These are phyloP conservation scores for Argopecten irradians DNA, from an alignment of 1,140 invertebrate genomes.

Conservation along the genomic window DNA sequence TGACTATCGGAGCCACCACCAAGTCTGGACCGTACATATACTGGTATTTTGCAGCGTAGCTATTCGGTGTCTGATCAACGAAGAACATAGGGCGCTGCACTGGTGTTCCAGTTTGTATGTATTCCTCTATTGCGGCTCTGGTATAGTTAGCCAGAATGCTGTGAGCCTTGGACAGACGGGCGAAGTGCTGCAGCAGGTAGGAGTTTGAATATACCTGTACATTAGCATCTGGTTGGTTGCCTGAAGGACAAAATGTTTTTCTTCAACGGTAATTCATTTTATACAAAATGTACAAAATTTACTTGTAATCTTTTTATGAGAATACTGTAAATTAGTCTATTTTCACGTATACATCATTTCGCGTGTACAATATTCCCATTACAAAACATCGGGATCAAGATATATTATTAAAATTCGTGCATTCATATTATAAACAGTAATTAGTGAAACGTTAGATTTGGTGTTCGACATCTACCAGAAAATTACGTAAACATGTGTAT, in stretches of 20 bases:
- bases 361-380: no score
- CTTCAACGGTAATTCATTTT: neutral
- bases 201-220: constrained; percentile 73
- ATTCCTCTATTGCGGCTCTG: constrained; percentile 56
- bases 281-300: neutral
- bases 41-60: constrained; percentile 67
- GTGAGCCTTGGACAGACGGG: constrained; percentile 70
- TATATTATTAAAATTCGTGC: no score
- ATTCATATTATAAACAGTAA: no score
- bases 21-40: constrained; percentile 76
- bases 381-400: no score
- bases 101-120: constrained; percentile 62
- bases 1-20: constrained; percentile 73
- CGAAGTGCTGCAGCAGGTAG: constrained; percentile 69
- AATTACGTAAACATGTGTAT: no score
- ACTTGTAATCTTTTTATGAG: no score
- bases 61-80: constrained; percentile 56
- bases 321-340: neutral
- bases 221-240: constrained; percentile 73
- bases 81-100: constrained; percentile 74
- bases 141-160: constrained; percentile 71
- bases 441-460: no score
- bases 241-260: constrained; percentile 50
- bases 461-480: no score
- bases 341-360: neutral